These are phyloP conservation scores for Chloroceryle inda DNA, from an alignment of 2,797 vertebrate species.

Conservation along the genomic window DNA sequence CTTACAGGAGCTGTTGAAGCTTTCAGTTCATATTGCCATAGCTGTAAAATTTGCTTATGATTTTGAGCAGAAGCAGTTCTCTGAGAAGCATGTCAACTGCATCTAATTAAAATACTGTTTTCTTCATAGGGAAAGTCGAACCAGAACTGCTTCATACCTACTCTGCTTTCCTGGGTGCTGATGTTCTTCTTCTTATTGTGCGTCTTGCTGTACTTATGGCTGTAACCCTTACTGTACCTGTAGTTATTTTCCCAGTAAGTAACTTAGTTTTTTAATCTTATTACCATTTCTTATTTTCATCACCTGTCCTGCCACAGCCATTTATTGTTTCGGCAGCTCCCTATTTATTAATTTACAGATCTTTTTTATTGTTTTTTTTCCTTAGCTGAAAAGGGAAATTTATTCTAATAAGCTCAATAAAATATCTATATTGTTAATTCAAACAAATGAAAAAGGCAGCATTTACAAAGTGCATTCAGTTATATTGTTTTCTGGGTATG, in stretches of 20 bases:
- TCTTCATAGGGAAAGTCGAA: slow-evolving; percentile 84
- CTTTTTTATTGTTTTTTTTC: background rate
- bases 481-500: background rate
- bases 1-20: background rate
- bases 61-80: background rate
- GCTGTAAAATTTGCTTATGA: background rate
- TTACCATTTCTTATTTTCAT: background rate
- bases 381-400: background rate
- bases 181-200: slow-evolving; percentile 91
- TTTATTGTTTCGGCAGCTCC: background rate
- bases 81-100: background rate
- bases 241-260: slow-evolving; percentile 97
- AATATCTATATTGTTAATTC: background rate
- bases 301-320: background rate
- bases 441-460: background rate
- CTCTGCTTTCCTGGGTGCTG: slow-evolving; percentile 83
- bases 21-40: background rate
- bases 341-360: background rate
- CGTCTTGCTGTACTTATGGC: slow-evolving; percentile 94
- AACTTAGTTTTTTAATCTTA: background rate
- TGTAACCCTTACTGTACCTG: slow-evolving; percentile 95
- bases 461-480: background rate
- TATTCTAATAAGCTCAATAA: background rate
- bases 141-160: slow-evolving; percentile 96
- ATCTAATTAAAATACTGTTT: background rate